Conservation (phyloP, 2,113 vertebrate species). For the Ciconia stormi region DNA sequence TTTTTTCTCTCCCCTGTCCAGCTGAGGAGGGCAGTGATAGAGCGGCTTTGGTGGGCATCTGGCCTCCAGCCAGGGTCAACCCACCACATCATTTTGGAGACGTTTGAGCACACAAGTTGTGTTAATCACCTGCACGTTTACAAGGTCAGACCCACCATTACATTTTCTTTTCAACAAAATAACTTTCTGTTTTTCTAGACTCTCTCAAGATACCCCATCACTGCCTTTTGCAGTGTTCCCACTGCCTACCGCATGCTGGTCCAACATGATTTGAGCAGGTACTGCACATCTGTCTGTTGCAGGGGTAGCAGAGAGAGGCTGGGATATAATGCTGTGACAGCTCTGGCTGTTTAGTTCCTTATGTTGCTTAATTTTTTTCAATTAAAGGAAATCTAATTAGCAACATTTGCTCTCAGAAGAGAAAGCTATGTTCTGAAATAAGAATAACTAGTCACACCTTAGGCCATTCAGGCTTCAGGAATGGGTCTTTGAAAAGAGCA, state of each 20-base stretch:
- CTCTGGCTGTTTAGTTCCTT: neutral
- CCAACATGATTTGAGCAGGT: conserved; percentile 78
- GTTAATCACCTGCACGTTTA: neutral
- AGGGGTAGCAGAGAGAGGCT: neutral
- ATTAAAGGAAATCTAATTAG: neutral
- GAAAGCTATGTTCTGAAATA: neutral
- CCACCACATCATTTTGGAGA: neutral
- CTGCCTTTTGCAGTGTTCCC: conserved; percentile 78
- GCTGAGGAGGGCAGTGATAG: too few relatives aligned
- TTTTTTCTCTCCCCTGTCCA: too few relatives aligned
- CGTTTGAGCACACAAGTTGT: neutral
- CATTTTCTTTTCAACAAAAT: neutral
- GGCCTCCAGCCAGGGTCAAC: too few relatives aligned
- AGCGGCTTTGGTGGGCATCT: too few relatives aligned
- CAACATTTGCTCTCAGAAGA: neutral
- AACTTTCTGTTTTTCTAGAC: conserved; percentile 54
- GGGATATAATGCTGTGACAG: neutral
- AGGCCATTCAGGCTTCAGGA: neutral
- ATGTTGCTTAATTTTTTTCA: neutral
- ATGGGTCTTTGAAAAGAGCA: neutral
- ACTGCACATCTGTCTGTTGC: neutral
- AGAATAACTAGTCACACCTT: neutral
- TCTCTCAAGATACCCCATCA: conserved; percentile 78
- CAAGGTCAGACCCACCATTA: neutral
- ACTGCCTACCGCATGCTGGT: conserved; percentile 81